A percentile compares a stretch with the other conserved stretches of the same genome.
These are phyloP conservation scores for Oxyteleia sp. DNA, from an alignment of 2,888 invertebrate genomes.

Conservation along the genomic window DNA sequence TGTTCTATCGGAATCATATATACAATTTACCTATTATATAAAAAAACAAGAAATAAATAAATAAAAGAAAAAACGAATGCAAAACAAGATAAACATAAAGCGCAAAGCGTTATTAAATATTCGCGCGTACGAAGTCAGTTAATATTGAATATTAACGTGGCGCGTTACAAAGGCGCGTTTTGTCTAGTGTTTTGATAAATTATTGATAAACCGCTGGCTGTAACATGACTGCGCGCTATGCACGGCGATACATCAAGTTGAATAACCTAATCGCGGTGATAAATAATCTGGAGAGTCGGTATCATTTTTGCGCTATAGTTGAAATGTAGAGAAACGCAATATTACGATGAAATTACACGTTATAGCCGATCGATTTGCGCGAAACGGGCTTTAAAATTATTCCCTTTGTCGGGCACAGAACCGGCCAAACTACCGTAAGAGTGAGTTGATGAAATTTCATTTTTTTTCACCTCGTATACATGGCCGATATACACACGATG, in stretches of 20 bases:
- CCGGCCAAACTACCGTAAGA: too few relatives aligned
- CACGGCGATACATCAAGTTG: constrained; percentile 22
- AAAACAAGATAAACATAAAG: not conserved
- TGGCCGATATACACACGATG: too few relatives aligned
- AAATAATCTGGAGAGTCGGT: constrained; percentile 38
- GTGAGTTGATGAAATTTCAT: too few relatives aligned
- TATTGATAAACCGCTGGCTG: constrained; percentile 31
- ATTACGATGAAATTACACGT: constrained; percentile 10
- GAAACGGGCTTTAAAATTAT: constrained; percentile 7
- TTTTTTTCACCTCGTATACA: too few relatives aligned
- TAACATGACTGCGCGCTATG: not conserved
- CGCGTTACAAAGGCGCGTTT: constrained; percentile 26
- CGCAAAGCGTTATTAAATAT: not conserved
- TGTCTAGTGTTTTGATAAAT: constrained; percentile 39
- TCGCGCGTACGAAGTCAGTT: not conserved
- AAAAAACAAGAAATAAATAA: not conserved
- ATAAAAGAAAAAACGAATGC: not conserved
- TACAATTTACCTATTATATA: too few relatives aligned
- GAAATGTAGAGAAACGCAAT: constrained; percentile 1
- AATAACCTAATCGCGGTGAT: constrained; percentile 40
- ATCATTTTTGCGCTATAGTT: constrained; percentile 13
- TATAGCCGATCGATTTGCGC: constrained; percentile 12
- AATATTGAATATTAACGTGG: constrained; percentile 12
- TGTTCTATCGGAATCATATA: too few relatives aligned
- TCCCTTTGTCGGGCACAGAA: not conserved